A percentile compares a stretch with the other conserved stretches of the same genome.
Conservation (phyloP, 2,888 invertebrate species). For the Campopleginae sp. region DNA sequence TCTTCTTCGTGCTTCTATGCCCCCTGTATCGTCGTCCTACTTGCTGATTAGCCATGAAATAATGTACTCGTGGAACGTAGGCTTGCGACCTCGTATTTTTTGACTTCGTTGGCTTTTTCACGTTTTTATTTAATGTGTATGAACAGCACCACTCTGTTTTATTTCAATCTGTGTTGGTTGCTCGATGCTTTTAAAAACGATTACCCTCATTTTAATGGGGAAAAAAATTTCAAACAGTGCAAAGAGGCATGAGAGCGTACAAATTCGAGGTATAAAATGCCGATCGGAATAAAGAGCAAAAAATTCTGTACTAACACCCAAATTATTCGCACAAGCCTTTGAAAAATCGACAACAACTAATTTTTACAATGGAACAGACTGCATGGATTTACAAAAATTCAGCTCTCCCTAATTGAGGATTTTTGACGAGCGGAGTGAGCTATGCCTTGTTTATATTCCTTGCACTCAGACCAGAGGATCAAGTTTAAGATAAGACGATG, state of each 20-base stretch:
- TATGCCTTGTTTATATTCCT: neutral
- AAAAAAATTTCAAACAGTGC: neutral
- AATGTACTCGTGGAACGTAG: conserved; percentile 26
- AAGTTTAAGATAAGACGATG: conserved; percentile 15
- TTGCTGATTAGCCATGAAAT: conserved; percentile 50
- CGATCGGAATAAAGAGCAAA: neutral
- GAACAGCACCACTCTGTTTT: neutral
- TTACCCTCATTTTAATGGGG: neutral
- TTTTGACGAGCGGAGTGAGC: neutral
- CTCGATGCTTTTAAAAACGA: neutral
- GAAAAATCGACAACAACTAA: neutral
- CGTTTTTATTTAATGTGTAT: neutral
- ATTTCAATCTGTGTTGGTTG: neutral
- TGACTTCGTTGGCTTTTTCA: conserved; percentile 9
- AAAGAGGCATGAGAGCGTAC: neutral
- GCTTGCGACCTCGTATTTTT: conserved; percentile 13
- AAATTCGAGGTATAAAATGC: neutral
- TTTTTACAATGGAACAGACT: neutral
- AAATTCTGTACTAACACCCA: neutral
- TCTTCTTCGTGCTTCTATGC: conserved; percentile 5
- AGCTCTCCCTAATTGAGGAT: neutral
- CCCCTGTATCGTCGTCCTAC: conserved; percentile 16
- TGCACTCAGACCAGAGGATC: neutral
- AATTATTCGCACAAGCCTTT: neutral
- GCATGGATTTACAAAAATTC: neutral